Evolutionary conservation across 2,888 invertebrate species (phyloP).

Genomic region (Perdita meconis): DNA sequence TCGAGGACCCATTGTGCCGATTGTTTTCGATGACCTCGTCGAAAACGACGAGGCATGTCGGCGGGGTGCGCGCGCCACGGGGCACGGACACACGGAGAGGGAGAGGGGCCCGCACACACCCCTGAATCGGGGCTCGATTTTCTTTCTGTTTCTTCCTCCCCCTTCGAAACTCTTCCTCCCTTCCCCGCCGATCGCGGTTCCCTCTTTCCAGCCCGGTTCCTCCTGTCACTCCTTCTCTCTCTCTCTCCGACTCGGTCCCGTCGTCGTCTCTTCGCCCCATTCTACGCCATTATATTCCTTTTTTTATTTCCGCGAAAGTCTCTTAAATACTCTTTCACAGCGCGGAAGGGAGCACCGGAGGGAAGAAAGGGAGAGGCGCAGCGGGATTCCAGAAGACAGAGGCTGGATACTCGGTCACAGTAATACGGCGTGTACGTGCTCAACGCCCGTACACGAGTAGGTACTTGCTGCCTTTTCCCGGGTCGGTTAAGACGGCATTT

Average conservation of each 20-base stretch:
- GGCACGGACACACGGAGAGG: slow-evolving; percentile 55
- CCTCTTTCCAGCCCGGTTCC: background rate
- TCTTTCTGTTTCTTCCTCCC: slow-evolving; percentile 52
- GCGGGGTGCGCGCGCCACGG: slow-evolving; percentile 76
- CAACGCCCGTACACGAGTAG: slow-evolving; percentile 65
- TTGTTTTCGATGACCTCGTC: slow-evolving; percentile 78
- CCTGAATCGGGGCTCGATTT: slow-evolving; percentile 19
- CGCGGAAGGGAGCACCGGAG: slow-evolving; percentile 13
- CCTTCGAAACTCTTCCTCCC: no score
- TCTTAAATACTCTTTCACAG: slow-evolving; percentile 67
- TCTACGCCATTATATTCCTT: no score
- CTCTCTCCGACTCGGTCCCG: background rate
- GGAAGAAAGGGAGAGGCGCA: slow-evolving; percentile 58
- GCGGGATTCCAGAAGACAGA: slow-evolving; percentile 62
- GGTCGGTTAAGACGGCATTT: slow-evolving; percentile 62
- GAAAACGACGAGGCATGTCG: slow-evolving; percentile 68
- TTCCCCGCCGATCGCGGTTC: background rate
- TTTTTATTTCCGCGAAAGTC: slow-evolving; percentile 63
- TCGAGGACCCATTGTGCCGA: slow-evolving; percentile 77
- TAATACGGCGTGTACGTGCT: slow-evolving; percentile 67
- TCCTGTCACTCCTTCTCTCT: background rate
- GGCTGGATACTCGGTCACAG: slow-evolving; percentile 69
- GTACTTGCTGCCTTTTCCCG: slow-evolving; percentile 56
- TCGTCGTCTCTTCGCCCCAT: no score
- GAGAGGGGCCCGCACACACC: no score